Evolutionary conservation across 2,888 invertebrate genomes (phyloP).

Genomic region (Athripsodes cinereus): DNA sequence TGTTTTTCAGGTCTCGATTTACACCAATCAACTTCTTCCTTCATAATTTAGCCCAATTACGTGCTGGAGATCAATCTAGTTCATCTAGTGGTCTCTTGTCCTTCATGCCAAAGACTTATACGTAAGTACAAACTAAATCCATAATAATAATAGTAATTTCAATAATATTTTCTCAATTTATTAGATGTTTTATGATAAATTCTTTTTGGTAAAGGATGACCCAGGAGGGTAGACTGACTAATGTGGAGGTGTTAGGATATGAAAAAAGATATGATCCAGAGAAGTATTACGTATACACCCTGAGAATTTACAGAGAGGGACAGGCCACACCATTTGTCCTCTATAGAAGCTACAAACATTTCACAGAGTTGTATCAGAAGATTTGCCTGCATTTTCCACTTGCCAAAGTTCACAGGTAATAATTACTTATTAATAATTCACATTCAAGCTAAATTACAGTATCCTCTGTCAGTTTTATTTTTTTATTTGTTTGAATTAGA

Average conservation of each 20-base stretch:
- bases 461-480: no score
- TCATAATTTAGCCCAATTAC: slow-evolving; percentile 90
- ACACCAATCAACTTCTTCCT: slow-evolving; percentile 98
- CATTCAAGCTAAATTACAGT: no score
- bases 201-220: slow-evolving; percentile 76
- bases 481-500: no score
- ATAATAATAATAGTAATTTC: no score
- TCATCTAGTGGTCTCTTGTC: slow-evolving; percentile 69
- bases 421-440: no score
- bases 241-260: slow-evolving; percentile 80
- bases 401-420: slow-evolving; percentile 83
- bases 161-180: no score
- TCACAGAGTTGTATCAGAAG: slow-evolving; percentile 93
- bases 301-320: slow-evolving; percentile 75
- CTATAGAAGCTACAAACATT: slow-evolving; percentile 94
- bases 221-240: slow-evolving; percentile 82
- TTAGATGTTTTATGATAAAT: no score
- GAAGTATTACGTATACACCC: slow-evolving; percentile 93
- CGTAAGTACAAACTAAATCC: slow-evolving; percentile 55
- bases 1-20: slow-evolving; percentile 64
- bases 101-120: slow-evolving; percentile 90
- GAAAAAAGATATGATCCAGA: slow-evolving; percentile 96
- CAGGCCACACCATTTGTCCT: slow-evolving; percentile 84
- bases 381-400: slow-evolving; percentile 87
- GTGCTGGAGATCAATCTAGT: slow-evolving; percentile 79